Evolutionary conservation across 2,113 vertebrate species (phyloP), one percentile per base, ranked within the genome.

Genomic region (Daubentonia madagascariensis): DNA sequence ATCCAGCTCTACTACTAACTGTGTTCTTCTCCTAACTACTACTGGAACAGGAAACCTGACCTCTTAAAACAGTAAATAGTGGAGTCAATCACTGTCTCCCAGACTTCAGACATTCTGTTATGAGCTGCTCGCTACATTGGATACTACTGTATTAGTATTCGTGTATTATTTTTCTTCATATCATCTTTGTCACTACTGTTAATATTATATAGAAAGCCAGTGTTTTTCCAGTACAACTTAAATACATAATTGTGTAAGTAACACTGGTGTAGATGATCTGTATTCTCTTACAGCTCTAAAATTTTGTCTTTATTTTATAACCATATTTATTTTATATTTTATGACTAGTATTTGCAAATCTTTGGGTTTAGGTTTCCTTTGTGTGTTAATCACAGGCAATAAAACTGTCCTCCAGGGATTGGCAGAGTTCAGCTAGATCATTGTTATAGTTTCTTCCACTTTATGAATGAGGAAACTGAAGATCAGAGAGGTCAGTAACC

Each of bases 261-360:
- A 94, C 54, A 23, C 18, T 90, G n/a, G 22, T 85, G 48, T 96
- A 63, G 35, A 75, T 94, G 14, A 70, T 86, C 75, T 76, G 16
- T 5, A 84, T 68, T 52, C 54, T 83, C 48, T 59, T 72, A n/a
- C 20, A 67, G 81, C 40, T 92, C 59, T 73, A 54, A 76, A 52
- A 32, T 78, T 94, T 84, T 92, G 68, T 81, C 57, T 97, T 97
- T 91, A 40, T 92, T 86, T 98, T 84, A 94, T 84, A 63, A 45
- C n/a, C 28, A 11, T 83, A 72, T 43, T 70, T 70, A 70, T 45
- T 70, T 91, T 57, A 81, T 57, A 35, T 86, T 86, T 98, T 75
- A 79, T 93, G 70, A 54, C 57, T 94, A 59, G 25, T 80, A 65
- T 68, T 86, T 80, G 63, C 2, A 93, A 50, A 20, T 83, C 40